These are phyloP conservation scores for Seriola dumerili DNA, from an alignment of 2,113 vertebrate species.

Conservation along the genomic window DNA sequence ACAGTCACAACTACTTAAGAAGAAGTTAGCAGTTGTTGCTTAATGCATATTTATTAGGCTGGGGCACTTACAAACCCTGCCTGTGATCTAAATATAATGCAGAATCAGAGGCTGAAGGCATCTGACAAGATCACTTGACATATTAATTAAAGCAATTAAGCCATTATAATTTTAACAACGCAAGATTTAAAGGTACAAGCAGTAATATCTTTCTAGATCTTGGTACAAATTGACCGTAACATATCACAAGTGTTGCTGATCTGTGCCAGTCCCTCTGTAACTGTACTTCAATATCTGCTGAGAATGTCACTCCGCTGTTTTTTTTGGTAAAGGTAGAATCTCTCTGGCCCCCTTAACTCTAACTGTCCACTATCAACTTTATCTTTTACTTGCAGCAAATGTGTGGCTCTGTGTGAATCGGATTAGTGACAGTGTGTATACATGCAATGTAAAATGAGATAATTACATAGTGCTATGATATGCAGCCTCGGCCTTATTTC, in stretches of 20 bases:
- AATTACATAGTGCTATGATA: too few species aligned
- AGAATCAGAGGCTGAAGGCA: slow-evolving; percentile 43
- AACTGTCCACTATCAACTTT: slow-evolving; percentile 1
- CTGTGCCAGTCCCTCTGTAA: slow-evolving; percentile 3
- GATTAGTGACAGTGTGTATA: background rate
- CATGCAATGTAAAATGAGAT: background rate
- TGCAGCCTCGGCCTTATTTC: too few species aligned
- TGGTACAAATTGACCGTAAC: slow-evolving; percentile 6
- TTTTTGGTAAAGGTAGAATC: slow-evolving; percentile 14
- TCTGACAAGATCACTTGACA: slow-evolving; percentile 52
- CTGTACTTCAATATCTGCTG: slow-evolving; percentile 1
- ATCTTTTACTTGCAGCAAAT: background rate
- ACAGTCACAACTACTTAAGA: slow-evolving; percentile 71
- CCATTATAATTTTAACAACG: slow-evolving; percentile 7
- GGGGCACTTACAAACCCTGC: slow-evolving; percentile 40
- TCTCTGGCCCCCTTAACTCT: slow-evolving; percentile 20
- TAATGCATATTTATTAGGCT: slow-evolving; percentile 71
- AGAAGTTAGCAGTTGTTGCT: slow-evolving; percentile 64
- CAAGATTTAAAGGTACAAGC: slow-evolving; percentile 4
- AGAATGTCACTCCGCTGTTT: slow-evolving; percentile 19
- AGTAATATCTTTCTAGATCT: background rate
- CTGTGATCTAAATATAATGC: slow-evolving; percentile 46
- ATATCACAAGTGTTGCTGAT: slow-evolving; percentile 21
- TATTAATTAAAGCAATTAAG: slow-evolving; percentile 45
- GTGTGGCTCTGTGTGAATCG: background rate